phyloP scores from a whole-genome alignment of 2,888 invertebrate species.

The Diarsia rubi region DNA sequence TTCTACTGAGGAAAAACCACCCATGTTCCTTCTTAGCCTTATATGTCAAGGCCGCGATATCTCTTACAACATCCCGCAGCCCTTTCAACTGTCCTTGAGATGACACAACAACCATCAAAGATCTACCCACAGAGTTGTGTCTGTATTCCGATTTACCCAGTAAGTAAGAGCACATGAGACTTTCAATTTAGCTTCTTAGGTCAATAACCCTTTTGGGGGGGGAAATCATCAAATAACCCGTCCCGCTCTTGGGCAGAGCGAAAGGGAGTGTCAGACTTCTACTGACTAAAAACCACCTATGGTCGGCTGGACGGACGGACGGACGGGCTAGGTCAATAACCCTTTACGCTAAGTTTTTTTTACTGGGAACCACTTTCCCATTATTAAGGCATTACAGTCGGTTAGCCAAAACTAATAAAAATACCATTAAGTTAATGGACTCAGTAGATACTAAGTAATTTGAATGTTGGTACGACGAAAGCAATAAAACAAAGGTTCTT shows the following conservation, averaged over 20 bases:
- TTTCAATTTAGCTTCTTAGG: neutral
- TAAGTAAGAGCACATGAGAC: neutral
- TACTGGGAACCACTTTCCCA: neutral
- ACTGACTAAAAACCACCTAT: no score
- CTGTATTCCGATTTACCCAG: neutral
- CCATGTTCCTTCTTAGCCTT: no score
- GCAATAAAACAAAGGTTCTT: constrained; percentile 33
- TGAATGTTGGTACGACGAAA: constrained; percentile 18
- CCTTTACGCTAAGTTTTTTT: neutral
- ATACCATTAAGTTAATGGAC: constrained; percentile 40
- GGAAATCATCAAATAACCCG: no score
- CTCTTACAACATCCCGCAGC: no score
- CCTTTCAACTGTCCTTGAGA: no score
- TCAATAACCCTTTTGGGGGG: neutral
- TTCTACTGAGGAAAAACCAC: no score
- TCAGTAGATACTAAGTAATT: constrained; percentile 32
- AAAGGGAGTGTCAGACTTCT: no score
- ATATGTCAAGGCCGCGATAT: no score
- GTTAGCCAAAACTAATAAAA: constrained; percentile 41
- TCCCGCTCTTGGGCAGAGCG: no score
- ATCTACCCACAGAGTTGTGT: neutral
- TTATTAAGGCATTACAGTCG: constrained; percentile 4
- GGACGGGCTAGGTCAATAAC: neutral
- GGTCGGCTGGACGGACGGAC: no score
- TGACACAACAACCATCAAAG: neutral